These are phyloP conservation scores for Malacosoma neustria DNA, from an alignment of 2,888 invertebrate genomes.

Conservation along the genomic window DNA sequence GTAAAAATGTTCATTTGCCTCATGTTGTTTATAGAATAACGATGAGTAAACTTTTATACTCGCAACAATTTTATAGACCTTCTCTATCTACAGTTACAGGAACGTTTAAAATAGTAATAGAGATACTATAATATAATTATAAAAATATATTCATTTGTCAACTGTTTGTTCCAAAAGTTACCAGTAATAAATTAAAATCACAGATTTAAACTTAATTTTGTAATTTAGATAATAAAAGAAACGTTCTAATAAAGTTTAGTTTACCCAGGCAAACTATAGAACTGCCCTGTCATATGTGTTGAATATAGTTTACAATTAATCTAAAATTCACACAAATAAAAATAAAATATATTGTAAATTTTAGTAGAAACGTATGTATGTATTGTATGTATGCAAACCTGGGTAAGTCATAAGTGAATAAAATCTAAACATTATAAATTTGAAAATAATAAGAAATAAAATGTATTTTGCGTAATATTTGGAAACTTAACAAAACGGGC, in stretches of 20 bases:
- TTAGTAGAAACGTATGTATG: too few species aligned
- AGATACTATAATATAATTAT: too few species aligned
- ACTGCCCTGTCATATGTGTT: too few species aligned
- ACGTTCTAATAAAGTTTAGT: too few species aligned
- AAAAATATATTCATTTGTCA: too few species aligned
- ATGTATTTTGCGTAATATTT: constrained; percentile 54
- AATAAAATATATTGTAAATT: too few species aligned
- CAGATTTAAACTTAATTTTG: constrained; percentile 66
- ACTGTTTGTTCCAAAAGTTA: constrained; percentile 28
- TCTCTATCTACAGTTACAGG: constrained; percentile 71
- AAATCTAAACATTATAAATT: constrained; percentile 44
- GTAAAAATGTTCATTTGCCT: background rate
- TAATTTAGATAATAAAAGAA: constrained; percentile 46
- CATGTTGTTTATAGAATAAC: constrained; percentile 11
- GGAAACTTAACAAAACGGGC: constrained; percentile 62
- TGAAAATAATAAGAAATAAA: constrained; percentile 40
- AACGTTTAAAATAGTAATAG: constrained; percentile 65
- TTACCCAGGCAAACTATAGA: too few species aligned
- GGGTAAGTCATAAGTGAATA: constrained; percentile 26
- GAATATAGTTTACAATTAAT: too few species aligned
- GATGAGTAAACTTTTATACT: constrained; percentile 34
- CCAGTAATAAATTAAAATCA: constrained; percentile 70
- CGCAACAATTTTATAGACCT: constrained; percentile 65
- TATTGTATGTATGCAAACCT: too few species aligned
- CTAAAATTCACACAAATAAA: too few species aligned